These are phyloP conservation scores for Trachemys scripta DNA, from an alignment of 2,113 vertebrate genomes.

Conservation along the genomic window DNA sequence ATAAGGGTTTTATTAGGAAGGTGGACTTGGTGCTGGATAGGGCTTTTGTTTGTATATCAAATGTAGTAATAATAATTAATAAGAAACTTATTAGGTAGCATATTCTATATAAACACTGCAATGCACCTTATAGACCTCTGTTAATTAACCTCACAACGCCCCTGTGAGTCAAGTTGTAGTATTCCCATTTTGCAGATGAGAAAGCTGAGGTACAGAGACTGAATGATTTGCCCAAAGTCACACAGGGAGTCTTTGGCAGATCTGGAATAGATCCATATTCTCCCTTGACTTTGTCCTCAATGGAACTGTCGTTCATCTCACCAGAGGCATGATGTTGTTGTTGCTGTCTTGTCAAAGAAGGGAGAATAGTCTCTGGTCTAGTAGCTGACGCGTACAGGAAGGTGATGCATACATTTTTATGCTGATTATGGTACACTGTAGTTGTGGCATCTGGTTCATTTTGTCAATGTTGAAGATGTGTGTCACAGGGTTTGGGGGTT, in stretches of 20 bases:
- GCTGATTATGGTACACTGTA: background rate
- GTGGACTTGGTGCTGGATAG: constrained; percentile 28
- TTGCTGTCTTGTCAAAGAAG: background rate
- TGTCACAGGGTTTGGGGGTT: background rate
- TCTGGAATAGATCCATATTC: background rate
- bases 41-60: constrained; percentile 19
- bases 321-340: background rate
- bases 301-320: background rate
- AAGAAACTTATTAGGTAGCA: background rate
- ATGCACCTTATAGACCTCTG: background rate
- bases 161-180: background rate
- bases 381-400: background rate
- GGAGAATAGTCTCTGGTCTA: background rate
- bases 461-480: background rate
- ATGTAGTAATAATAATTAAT: background rate
- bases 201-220: background rate
- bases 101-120: background rate
- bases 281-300: background rate
- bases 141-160: background rate
- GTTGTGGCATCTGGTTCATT: background rate
- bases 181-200: background rate
- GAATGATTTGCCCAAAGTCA: background rate
- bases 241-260: background rate
- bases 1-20: constrained; percentile 25
- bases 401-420: background rate